These are phyloP conservation scores for Anagyrus pseudococci DNA, from an alignment of 2,888 invertebrate genomes.

Conservation along the genomic window DNA sequence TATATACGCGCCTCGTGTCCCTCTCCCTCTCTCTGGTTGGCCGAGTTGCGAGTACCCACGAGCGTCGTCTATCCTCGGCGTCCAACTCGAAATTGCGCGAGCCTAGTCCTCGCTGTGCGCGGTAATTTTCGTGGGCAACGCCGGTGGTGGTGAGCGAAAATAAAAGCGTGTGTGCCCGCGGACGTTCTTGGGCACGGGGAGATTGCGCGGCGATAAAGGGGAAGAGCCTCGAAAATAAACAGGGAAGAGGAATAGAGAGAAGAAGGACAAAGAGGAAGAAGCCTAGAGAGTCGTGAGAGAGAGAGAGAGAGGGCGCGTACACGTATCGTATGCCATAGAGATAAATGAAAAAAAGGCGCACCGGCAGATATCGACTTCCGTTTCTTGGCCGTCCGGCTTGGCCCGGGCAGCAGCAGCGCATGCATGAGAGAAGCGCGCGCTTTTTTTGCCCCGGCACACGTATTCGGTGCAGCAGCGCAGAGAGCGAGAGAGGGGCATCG, in stretches of 20 bases:
- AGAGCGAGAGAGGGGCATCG: background rate
- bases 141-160: too few species aligned
- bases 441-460: too few species aligned
- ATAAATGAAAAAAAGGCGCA: constrained; percentile 32
- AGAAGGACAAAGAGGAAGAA: background rate
- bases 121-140: too few species aligned
- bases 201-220: too few species aligned
- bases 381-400: constrained; percentile 19
- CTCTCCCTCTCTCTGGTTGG: too few species aligned
- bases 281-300: background rate
- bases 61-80: background rate
- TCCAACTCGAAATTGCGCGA: too few species aligned
- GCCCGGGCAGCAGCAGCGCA: constrained; percentile 1
- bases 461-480: background rate
- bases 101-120: too few species aligned
- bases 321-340: constrained; percentile 33
- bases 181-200: too few species aligned
- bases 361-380: constrained; percentile 36
- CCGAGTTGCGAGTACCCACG: too few species aligned
- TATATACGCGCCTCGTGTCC: background rate
- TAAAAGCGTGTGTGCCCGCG: too few species aligned
- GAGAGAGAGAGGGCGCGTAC: constrained; percentile 4
- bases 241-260: background rate
- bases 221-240: background rate
- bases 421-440: too few species aligned